Conservation (phyloP, 30 jellyfish, hydroid and myxozoan species). For the Cassiopea xamachana region DNA sequence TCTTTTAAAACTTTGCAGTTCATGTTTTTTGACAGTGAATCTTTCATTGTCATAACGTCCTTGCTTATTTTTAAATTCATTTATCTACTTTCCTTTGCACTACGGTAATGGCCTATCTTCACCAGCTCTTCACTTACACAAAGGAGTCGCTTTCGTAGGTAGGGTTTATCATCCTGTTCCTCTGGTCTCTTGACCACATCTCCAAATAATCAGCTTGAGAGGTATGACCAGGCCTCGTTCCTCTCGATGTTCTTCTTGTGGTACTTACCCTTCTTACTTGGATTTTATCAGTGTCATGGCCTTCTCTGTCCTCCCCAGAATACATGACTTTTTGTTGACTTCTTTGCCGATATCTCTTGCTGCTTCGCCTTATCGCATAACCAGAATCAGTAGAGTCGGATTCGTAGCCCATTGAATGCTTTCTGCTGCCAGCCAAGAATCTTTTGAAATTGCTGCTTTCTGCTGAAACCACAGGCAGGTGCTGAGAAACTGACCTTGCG, state of each 20-base stretch:
- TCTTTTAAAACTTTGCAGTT: no score
- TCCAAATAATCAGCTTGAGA: constrained; percentile 20
- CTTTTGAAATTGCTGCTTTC: neutral
- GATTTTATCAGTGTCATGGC: neutral
- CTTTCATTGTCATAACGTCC: no score
- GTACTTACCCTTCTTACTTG: constrained; percentile 14
- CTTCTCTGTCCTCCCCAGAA: neutral
- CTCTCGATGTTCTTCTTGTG: constrained; percentile 4
- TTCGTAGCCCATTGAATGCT: constrained; percentile 31
- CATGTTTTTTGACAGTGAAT: no score
- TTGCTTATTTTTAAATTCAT: no score
- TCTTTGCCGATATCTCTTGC: constrained; percentile 40
- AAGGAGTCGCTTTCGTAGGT: constrained; percentile 65
- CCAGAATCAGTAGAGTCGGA: constrained; percentile 78
- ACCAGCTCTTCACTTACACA: constrained; percentile 6
- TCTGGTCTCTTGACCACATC: constrained; percentile 52
- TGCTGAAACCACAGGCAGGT: neutral
- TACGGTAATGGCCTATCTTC: neutral
- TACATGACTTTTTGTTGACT: neutral
- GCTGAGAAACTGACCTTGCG: constrained; percentile 1
- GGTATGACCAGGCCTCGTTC: neutral
- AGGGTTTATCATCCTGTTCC: neutral
- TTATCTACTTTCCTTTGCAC: neutral
- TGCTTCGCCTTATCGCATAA: constrained; percentile 44
- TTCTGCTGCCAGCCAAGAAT: neutral